A percentile compares a stretch with the other conserved stretches of the same genome.
Evolutionary conservation across 2,797 vertebrate species (phyloP).

Genomic region (Arremon aurantiirostris): DNA sequence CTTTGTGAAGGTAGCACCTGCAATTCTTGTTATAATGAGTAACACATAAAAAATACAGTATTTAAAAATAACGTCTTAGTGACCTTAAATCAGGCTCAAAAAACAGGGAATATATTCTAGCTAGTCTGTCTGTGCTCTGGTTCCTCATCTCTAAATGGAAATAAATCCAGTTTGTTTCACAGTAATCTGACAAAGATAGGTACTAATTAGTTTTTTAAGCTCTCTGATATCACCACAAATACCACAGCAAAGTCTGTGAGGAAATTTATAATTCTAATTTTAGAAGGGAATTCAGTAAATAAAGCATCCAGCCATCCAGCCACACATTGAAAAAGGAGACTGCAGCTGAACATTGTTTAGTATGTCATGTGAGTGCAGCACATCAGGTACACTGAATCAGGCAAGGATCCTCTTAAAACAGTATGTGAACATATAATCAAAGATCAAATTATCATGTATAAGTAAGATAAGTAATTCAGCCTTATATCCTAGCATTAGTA

Average conservation of each 20-base stretch:
- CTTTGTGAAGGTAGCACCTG: not conserved
- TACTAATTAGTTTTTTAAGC: not conserved
- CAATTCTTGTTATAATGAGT: not conserved
- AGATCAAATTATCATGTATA: not conserved
- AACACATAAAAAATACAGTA: not conserved
- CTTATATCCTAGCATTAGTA: not conserved
- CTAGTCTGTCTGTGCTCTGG: not conserved
- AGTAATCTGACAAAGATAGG: not conserved
- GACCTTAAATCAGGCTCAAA: not conserved
- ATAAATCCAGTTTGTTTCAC: not conserved
- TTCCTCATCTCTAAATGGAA: not conserved
- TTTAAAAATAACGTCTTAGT: not conserved
- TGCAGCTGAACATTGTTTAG: not conserved
- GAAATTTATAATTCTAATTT: slow-evolving; percentile 7
- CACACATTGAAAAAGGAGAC: not conserved
- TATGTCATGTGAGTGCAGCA: not conserved
- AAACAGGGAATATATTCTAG: not conserved
- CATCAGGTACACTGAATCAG: not conserved
- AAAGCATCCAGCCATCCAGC: not conserved
- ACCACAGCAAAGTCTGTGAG: not conserved
- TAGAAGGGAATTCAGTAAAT: not conserved
- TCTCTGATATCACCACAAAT: not conserved
- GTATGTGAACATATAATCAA: not conserved
- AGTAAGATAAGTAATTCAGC: not conserved
- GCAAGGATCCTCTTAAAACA: not conserved